Percentiles rank a stretch among this genome's conserved stretches.
Evolutionary conservation across 2,113 vertebrate genomes (phyloP).

Genomic region (Dryoscopus gambensis): DNA sequence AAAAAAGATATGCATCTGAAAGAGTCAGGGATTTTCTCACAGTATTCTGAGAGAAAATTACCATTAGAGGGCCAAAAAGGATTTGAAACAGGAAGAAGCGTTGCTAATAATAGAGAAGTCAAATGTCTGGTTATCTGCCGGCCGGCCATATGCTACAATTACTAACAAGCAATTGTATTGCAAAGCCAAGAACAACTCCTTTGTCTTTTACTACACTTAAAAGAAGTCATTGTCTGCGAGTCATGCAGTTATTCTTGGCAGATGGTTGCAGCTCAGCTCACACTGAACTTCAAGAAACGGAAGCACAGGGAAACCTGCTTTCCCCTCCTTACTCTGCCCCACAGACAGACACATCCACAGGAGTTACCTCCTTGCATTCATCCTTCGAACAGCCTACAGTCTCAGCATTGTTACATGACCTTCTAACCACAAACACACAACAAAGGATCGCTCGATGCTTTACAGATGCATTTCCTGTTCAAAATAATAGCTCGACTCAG

Average conservation of each 20-base stretch:
- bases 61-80: background rate
- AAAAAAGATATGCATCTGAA: background rate
- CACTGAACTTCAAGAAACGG: background rate
- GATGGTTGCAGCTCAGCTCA: background rate
- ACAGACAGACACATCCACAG: background rate
- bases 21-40: background rate
- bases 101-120: background rate
- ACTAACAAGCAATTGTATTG: background rate
- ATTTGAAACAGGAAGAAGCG: background rate
- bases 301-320: background rate
- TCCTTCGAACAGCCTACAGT: background rate
- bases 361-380: background rate
- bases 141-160: background rate
- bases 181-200: background rate
- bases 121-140: background rate
- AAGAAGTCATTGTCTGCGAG: background rate
- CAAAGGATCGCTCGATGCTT: background rate
- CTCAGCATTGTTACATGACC: background rate
- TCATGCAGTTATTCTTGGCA: background rate
- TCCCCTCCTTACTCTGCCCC: background rate
- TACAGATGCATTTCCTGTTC: background rate
- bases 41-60: background rate
- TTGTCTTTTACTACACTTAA: background rate
- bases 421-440: background rate
- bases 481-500: background rate